These are phyloP conservation scores for Eumaeus atala DNA, from an alignment of 1,140 invertebrate species.

Conservation along the genomic window DNA sequence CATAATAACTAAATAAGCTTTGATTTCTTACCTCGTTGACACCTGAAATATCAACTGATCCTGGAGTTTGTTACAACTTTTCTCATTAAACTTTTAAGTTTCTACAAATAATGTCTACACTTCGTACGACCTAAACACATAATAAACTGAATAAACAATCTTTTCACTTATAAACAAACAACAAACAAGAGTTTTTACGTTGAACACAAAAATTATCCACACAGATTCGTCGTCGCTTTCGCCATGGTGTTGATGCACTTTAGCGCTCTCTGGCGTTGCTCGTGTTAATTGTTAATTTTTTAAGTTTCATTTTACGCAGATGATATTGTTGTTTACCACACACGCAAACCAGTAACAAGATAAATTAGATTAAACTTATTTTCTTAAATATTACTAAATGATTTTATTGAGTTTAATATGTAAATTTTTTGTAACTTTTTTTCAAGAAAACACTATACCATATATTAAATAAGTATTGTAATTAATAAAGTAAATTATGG, in stretches of 20 bases:
- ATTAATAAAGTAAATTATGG: too few relatives aligned
- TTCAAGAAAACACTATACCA: too few relatives aligned
- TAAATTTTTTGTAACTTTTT: too few relatives aligned
- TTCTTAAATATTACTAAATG: too few relatives aligned
- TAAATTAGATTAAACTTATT: too few relatives aligned
- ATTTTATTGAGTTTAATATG: too few relatives aligned
- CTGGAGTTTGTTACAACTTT: constrained; percentile 69
- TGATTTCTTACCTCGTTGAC: constrained; percentile 73
- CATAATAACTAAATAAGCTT: constrained; percentile 67
- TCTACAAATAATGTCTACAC: constrained; percentile 40
- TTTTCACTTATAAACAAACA: constrained; percentile 59
- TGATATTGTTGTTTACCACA: background rate
- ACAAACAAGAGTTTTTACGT: constrained; percentile 59
- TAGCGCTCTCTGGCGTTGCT: constrained; percentile 42
- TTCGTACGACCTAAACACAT: constrained; percentile 44
- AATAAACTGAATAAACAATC: constrained; percentile 42
- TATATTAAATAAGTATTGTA: too few relatives aligned
- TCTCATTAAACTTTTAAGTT: constrained; percentile 62
- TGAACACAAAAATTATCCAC: constrained; percentile 69
- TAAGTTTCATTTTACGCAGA: constrained; percentile 2
- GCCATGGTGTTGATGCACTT: constrained; percentile 68
- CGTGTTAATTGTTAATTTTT: constrained; percentile 22
- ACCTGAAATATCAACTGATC: constrained; percentile 70
- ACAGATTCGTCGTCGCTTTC: constrained; percentile 65
- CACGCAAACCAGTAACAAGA: too few relatives aligned